Percentiles rank a stretch among this genome's conserved stretches.
Conservation (phyloP, 2,113 vertebrate genomes). For the Scomber scombrus region DNA sequence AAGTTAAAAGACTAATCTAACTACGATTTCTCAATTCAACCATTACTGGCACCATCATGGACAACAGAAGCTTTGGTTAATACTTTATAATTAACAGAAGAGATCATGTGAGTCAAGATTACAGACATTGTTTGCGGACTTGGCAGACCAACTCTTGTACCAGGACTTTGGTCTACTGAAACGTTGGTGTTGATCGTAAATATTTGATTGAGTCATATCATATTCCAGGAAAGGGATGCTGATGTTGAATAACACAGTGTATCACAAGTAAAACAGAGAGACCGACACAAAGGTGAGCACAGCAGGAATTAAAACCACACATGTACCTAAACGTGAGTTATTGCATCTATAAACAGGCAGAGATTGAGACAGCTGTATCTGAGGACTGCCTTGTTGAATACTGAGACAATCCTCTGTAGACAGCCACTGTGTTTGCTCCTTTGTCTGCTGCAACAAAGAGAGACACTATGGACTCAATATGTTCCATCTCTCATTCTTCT, state of each 20-base stretch:
- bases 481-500: constrained; percentile 42
- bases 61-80: background rate
- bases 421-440: constrained; percentile 24
- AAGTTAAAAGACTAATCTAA: background rate
- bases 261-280: background rate
- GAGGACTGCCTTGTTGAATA: constrained; percentile 13
- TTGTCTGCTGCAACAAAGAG: constrained; percentile 62
- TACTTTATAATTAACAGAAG: background rate
- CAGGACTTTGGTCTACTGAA: constrained; percentile 43
- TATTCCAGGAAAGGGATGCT: constrained; percentile 17
- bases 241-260: background rate
- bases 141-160: constrained; percentile 2
- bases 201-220: constrained; percentile 36
- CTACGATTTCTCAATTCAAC: background rate
- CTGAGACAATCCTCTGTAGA: constrained; percentile 38
- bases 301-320: background rate
- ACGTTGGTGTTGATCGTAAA: constrained; percentile 17
- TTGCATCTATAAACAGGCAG: constrained; percentile 31
- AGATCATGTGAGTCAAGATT: constrained; percentile 3
- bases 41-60: background rate
- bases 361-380: constrained; percentile 28
- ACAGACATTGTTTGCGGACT: constrained; percentile 10
- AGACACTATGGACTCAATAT: constrained; percentile 49
- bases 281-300: background rate
- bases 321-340: background rate